Base-by-base conservation (phyloP, 2,888 invertebrate genomes). In the Stenolophus ochropezus region DNA sequence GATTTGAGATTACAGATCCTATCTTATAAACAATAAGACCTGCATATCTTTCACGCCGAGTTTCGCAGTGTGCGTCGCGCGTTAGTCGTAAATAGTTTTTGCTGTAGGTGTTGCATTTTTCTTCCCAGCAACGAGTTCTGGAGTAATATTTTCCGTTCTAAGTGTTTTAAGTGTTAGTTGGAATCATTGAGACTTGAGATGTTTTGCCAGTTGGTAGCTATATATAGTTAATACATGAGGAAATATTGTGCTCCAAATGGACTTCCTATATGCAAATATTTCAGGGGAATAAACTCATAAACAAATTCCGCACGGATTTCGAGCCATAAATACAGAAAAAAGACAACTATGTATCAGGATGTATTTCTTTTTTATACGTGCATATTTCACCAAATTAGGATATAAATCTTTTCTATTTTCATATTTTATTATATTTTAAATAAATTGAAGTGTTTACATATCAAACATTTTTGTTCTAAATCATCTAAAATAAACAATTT, bases 61-160 rank as follows among this genome's bases (percentile, higher is more conserved):
- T 42, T n/a, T 33, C 33, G 33, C 33, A 77, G 61, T 77, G 56
- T 58, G 76, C 42, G 56, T 58, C 42, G 33, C 56, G 76, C 58
- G 56, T 58, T 77, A 58, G 58, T 23, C 65, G 25, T 78, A 78
- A 78, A 78, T 65, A 78, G 78, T 65, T 78, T 78, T 78, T 78
- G 78, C 78, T 78, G 78, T 78, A 78, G 78, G 78, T 78, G 78
- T 78, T 78, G 11, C 18, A 65, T 78, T 78, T 78, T 78, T 78
- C 25, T 14, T 8, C 49, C 74, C 14, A 23, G 14, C 61, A 61
- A 61, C 61, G 61, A 61, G 61, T 61, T 69, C 18, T 16, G 33
- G 27, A 42, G 33, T 42, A 42, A 42, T 42, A 42, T 42, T 42
- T 42, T 42, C 33, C 2, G 11, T 8, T 42, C 33, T 42, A 42